Evolutionary conservation across 2,888 invertebrate genomes (phyloP).

Genomic region (Bimastos eiseni): DNA sequence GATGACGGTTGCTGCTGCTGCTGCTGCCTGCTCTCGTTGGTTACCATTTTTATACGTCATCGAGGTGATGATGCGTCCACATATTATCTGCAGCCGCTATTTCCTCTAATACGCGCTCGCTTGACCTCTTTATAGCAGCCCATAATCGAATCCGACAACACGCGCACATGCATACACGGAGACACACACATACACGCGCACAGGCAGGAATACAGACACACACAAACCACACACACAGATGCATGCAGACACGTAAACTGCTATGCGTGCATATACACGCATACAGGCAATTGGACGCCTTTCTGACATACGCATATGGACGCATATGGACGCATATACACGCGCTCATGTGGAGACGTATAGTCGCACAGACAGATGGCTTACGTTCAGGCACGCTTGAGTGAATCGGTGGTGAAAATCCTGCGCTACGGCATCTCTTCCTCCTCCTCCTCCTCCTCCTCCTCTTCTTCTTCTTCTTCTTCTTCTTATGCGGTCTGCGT

Average conservation of each 20-base stretch:
- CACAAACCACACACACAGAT: background rate
- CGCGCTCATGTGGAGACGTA: background rate
- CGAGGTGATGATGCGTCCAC: background rate
- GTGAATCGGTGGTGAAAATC: background rate
- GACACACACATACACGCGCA: background rate
- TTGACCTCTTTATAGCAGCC: background rate
- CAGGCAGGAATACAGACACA: background rate
- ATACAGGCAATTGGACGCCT: background rate
- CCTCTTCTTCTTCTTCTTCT: too few species aligned
- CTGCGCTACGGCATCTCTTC: background rate
- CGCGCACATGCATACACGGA: background rate
- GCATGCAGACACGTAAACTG: background rate
- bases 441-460: background rate
- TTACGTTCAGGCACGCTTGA: background rate
- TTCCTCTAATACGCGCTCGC: background rate
- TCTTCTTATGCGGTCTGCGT: background rate
- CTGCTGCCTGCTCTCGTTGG: background rate
- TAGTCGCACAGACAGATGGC: background rate
- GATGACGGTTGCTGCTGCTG: background rate
- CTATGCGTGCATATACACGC: background rate
- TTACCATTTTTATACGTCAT: background rate
- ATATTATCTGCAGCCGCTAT: background rate
- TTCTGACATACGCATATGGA: background rate
- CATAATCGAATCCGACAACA: slow-evolving; percentile 1
- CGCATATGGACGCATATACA: background rate